Evolutionary conservation across 2,113 vertebrate species (phyloP).

Genomic region (Furnarius figulus): DNA sequence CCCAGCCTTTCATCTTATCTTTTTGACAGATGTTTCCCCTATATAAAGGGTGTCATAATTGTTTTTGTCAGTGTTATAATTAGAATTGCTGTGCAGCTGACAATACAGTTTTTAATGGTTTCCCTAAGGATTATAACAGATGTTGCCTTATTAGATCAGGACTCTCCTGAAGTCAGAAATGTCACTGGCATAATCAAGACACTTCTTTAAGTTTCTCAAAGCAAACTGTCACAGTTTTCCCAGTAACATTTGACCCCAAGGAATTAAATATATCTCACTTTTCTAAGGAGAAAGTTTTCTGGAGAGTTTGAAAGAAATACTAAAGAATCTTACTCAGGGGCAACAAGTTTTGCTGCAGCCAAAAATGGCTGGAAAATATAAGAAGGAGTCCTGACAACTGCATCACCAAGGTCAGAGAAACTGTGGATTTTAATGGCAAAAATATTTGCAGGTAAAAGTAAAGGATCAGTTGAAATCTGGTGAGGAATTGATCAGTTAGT

Average conservation of each 20-base stretch:
- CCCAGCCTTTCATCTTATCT: constrained; percentile 59
- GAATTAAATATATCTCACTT: background rate
- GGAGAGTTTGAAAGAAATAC: background rate
- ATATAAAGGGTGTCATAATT: constrained; percentile 61
- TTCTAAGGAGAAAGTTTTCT: background rate
- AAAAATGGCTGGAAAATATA: background rate
- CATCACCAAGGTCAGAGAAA: background rate
- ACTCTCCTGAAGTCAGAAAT: constrained; percentile 41
- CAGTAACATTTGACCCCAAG: background rate
- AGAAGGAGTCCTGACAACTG: background rate
- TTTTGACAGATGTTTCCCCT: constrained; percentile 64
- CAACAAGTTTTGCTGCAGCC: background rate
- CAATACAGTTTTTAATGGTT: constrained; percentile 60
- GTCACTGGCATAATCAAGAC: constrained; percentile 43
- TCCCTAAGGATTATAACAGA: constrained; percentile 63
- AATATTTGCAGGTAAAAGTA: background rate
- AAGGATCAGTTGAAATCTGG: background rate
- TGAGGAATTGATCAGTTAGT: background rate
- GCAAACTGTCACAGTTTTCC: constrained; percentile 14
- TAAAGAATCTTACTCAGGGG: background rate
- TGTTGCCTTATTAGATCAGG: constrained; percentile 60
- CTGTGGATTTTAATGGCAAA: background rate
- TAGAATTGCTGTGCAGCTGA: constrained; percentile 62
- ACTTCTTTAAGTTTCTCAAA: background rate
- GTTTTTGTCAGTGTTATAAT: constrained; percentile 68